A percentile compares a stretch with the other conserved stretches of the same genome.
phyloP scores from a whole-genome alignment of 1,140 invertebrate genomes.

The Cyphomyrmex costatus region DNA sequence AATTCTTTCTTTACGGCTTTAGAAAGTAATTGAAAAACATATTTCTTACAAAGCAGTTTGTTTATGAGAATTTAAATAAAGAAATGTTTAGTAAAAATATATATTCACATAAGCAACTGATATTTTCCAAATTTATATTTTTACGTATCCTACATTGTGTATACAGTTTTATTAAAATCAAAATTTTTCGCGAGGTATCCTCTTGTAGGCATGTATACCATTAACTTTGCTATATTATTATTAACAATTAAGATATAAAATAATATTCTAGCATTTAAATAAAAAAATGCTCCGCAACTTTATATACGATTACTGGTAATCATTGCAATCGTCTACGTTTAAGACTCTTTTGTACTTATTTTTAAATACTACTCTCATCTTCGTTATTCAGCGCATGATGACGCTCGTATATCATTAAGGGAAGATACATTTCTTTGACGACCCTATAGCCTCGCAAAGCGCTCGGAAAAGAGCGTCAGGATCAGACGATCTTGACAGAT shows the following conservation, averaged over 20 bases:
- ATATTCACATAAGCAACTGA: too few species aligned
- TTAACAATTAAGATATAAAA: constrained; percentile 6
- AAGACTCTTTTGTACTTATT: background rate
- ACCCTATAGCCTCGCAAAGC: background rate
- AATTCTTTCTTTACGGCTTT: background rate
- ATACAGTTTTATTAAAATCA: too few species aligned
- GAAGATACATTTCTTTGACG: constrained; percentile 43
- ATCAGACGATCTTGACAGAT: constrained; percentile 55
- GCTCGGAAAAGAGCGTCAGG: constrained; percentile 45
- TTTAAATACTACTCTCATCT: background rate
- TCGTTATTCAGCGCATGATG: constrained; percentile 46
- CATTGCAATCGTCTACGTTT: background rate
- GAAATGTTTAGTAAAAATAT: background rate
- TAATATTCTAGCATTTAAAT: background rate
- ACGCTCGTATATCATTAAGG: constrained; percentile 48
- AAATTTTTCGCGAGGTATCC: too few species aligned
- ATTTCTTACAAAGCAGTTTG: background rate
- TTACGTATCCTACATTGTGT: too few species aligned
- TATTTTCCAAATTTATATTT: too few species aligned
- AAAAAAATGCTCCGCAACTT: background rate
- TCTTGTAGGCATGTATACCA: too few species aligned
- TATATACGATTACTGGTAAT: constrained; percentile 11
- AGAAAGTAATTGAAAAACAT: background rate
- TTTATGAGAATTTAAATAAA: background rate
- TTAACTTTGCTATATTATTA: background rate